Conservation (phyloP, 2,888 invertebrate genomes). For the Dilophus febrilis region DNA sequence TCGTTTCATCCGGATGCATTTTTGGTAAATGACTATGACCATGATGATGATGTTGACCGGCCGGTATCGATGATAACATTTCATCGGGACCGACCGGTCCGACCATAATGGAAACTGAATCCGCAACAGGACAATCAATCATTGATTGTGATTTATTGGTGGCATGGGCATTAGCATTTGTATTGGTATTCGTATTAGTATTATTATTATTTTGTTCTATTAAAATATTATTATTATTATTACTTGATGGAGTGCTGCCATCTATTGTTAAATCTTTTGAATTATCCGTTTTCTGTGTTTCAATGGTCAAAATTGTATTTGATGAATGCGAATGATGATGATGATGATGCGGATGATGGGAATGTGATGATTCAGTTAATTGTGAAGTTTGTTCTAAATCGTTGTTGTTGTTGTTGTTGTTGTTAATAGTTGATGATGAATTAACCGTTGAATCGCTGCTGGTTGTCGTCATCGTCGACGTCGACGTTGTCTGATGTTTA, state of each 20-base stretch:
- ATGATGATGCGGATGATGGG: background rate
- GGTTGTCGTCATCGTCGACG: too few species aligned
- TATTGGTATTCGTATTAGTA: background rate
- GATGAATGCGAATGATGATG: too few species aligned
- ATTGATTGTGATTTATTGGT: background rate
- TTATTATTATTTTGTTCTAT: background rate
- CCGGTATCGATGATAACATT: too few species aligned
- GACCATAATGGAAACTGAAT: too few species aligned
- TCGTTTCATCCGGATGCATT: conserved; percentile 11
- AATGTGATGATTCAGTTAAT: background rate
- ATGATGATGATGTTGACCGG: conserved; percentile 4
- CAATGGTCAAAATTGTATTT: too few species aligned
- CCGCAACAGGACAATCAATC: too few species aligned
- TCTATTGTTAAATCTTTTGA: conserved; percentile 8
- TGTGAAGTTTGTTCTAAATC: background rate
- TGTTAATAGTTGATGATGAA: too few species aligned
- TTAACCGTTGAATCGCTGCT: too few species aligned
- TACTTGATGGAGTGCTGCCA: background rate
- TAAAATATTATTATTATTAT: background rate
- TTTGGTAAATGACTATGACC: conserved; percentile 14
- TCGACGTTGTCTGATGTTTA: conserved; percentile 27
- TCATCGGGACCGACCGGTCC: too few species aligned
- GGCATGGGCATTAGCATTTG: conserved; percentile 14
- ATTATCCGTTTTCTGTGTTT: conserved; percentile 13
- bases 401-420: background rate